phyloP scores from a whole-genome alignment of 2,888 invertebrate species.

The Yponomeuta evonymella region DNA sequence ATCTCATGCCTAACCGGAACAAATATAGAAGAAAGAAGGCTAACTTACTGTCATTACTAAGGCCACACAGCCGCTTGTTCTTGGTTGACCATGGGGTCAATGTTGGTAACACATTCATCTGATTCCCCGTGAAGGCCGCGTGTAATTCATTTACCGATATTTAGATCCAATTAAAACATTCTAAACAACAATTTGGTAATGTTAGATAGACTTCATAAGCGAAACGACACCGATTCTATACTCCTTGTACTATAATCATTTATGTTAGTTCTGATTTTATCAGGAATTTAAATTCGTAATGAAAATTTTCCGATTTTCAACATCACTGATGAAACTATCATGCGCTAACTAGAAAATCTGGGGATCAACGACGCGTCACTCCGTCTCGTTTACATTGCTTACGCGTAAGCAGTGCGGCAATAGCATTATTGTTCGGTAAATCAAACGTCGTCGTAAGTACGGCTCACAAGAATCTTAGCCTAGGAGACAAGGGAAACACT shows the following conservation, averaged over 20 bases:
- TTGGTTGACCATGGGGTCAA: slow-evolving; percentile 51
- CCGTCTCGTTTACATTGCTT: too few relatives aligned
- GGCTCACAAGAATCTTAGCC: not conserved
- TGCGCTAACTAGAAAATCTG: too few relatives aligned
- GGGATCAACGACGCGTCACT: too few relatives aligned
- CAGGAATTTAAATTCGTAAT: too few relatives aligned
- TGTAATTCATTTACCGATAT: not conserved
- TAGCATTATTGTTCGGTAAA: not conserved
- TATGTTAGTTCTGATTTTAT: too few relatives aligned
- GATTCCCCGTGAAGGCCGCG: slow-evolving; percentile 11
- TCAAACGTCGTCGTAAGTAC: not conserved
- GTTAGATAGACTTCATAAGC: too few relatives aligned
- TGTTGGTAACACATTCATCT: slow-evolving; percentile 29
- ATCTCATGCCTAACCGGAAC: slow-evolving; percentile 41
- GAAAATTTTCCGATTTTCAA: too few relatives aligned
- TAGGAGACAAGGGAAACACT: not conserved
- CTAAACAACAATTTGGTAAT: not conserved
- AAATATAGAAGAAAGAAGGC: slow-evolving; percentile 39
- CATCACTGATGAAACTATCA: too few relatives aligned
- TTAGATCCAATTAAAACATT: not conserved
- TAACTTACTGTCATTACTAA: slow-evolving; percentile 33
- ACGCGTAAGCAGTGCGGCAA: not conserved
- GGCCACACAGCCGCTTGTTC: slow-evolving; percentile 33
- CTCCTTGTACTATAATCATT: too few relatives aligned
- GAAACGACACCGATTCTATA: too few relatives aligned